phyloP scores from a whole-genome alignment of 2,113 vertebrate species.

The Syngnathus typhle region DNA sequence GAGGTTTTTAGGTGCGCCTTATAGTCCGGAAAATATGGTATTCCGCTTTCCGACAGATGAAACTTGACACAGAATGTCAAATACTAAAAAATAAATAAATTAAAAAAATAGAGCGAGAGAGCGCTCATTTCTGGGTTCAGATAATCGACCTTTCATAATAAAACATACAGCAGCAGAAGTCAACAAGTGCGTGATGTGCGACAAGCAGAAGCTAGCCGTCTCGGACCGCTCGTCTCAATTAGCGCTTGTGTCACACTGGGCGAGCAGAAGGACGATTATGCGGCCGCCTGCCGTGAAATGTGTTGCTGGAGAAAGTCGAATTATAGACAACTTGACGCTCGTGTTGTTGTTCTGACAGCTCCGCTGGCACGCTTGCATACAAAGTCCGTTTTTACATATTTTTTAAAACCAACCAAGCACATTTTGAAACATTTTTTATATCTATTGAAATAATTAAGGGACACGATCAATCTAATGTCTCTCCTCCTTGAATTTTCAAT shows the following conservation, averaged over 20 bases:
- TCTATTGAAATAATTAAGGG: too few species aligned
- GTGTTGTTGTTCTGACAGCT: conserved; percentile 16
- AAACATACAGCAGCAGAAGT: background rate
- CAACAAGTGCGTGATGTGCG: background rate
- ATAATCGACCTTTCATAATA: conserved; percentile 27
- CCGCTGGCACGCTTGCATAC: conserved; percentile 1
- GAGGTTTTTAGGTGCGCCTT: too few species aligned
- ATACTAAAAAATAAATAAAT: too few species aligned
- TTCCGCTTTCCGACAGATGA: too few species aligned
- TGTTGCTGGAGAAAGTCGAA: conserved; percentile 28
- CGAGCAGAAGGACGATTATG: conserved; percentile 50
- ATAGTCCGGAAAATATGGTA: too few species aligned
- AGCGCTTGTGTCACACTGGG: conserved; percentile 25
- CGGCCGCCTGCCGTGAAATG: conserved; percentile 37
- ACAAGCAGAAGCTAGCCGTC: conserved; percentile 10
- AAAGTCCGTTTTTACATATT: background rate
- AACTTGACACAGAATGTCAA: background rate
- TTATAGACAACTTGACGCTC: conserved; percentile 19
- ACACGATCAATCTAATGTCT: background rate
- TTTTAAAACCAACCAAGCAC: background rate
- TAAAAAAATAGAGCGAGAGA: background rate
- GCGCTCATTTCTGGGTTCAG: conserved; percentile 5
- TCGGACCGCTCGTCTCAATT: conserved; percentile 44
- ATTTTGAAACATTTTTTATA: background rate
- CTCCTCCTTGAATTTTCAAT: background rate